Base-by-base conservation (phyloP, 2,888 invertebrate genomes). In the Thymelicus acteon region DNA sequence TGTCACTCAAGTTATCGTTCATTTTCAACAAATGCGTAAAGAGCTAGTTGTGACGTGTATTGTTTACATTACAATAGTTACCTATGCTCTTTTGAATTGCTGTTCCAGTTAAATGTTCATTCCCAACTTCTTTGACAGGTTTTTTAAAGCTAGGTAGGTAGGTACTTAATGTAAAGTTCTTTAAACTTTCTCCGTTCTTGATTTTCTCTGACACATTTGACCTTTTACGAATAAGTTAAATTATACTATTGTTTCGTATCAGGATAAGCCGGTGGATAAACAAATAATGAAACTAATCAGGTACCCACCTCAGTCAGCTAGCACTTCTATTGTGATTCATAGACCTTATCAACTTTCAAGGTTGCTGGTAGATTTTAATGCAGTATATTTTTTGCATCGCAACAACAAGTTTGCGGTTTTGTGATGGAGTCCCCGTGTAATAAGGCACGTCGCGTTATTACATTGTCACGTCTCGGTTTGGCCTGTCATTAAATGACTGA, bases 381-480 rank as follows among this genome's bases (percentile, higher is more conserved):
- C 58, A 49, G 49, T 52, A 31, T 60, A 70, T 76, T 76, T 76
- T 76, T 69, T 75, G 72, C 62, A 44, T 66, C 44, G 52, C 61
- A 71, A 58, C 67, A 60, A 74, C 70, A 70, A 73, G 69, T 67
- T 78, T 82, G 80, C 79, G 78, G 79, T 79, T 79, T 76, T 76
- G 75, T 81, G 75, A 79, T 79, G 75, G 77, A 78, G 77, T 79
- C 62, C 71, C 72, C 65, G 67, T 69, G 80, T 80, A 80, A 78
- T 80, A 70, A 70, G 64, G 40, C 70, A 64, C 64, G 70, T 65
- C 60, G 64, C 49, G 52, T 64, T 82, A 80, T 80, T 82, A 79
- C 82, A 60, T 71, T 67, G 78, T 89, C 86, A 88, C 86, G 87
- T 87, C 80, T 65, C 24, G 63, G 48, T 54, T 58, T 69, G 44